A percentile compares a stretch with the other conserved stretches of the same genome.
phyloP scores from a whole-genome alignment of 1,140 invertebrate genomes.

The Paracyclopina nana region DNA sequence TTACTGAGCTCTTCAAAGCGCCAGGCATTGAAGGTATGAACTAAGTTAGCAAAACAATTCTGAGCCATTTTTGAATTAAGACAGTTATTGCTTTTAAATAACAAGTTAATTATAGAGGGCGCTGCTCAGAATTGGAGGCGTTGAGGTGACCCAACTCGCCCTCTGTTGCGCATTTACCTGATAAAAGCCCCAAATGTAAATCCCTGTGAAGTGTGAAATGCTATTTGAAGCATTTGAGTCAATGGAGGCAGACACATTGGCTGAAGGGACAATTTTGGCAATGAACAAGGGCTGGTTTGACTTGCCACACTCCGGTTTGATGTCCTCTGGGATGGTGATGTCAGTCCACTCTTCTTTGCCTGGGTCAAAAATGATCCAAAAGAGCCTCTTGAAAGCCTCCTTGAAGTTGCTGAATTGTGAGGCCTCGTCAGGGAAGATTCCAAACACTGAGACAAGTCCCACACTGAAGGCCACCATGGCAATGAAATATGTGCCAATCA shows the following conservation, averaged over 20 bases:
- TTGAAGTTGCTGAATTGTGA: background rate
- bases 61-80: too few species aligned
- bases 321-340: background rate
- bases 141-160: background rate
- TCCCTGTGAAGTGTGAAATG: background rate
- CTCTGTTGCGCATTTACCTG: background rate
- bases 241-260: too few species aligned
- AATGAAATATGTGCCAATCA: background rate
- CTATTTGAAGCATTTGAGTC: background rate
- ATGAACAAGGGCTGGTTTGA: background rate
- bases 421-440: conserved; percentile 4
- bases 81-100: too few species aligned
- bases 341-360: conserved; percentile 11
- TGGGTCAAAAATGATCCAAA: conserved; percentile 16
- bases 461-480: conserved; percentile 4
- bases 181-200: background rate
- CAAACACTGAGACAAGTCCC: conserved; percentile 14
- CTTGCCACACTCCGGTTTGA: background rate
- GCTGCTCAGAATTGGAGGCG: background rate
- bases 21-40: too few species aligned
- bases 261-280: too few species aligned
- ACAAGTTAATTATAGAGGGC: too few species aligned
- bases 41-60: too few species aligned
- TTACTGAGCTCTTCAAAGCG: too few species aligned
- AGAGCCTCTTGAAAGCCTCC: background rate